These are phyloP conservation scores for Tetragonisca angustula DNA, from an alignment of 2,888 invertebrate species.

Conservation along the genomic window DNA sequence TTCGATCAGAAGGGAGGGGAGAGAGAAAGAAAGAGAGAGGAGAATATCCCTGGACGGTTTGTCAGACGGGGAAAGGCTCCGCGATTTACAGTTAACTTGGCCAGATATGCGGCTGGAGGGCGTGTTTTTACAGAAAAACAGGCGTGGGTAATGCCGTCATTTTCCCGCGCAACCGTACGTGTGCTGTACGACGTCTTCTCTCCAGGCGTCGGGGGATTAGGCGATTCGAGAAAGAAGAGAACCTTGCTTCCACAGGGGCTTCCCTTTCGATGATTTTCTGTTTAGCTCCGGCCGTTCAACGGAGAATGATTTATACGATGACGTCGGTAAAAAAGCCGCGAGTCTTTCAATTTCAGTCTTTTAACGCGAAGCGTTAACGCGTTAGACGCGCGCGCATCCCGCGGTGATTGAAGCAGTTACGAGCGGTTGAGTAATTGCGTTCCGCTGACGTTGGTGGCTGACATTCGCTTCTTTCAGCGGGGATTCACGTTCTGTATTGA, in stretches of 20 bases:
- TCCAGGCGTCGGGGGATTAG: constrained; percentile 22
- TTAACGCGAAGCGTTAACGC: neutral
- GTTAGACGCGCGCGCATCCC: neutral
- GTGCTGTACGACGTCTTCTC: neutral
- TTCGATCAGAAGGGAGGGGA: neutral
- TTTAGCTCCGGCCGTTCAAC: neutral
- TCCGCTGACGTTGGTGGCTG: neutral
- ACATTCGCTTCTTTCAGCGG: too few relatives aligned
- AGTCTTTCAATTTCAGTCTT: constrained; percentile 19
- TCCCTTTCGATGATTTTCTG: constrained; percentile 27
- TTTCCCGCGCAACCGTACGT: constrained; percentile 15
- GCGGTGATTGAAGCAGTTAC: neutral
- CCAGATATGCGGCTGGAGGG: constrained; percentile 30
- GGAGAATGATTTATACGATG: constrained; percentile 13
- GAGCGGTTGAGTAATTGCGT: neutral
- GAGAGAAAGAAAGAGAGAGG: too few relatives aligned
- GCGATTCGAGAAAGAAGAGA: neutral
- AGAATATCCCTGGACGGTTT: too few relatives aligned
- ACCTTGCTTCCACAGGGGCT: too few relatives aligned
- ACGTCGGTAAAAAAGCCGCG: constrained; percentile 14
- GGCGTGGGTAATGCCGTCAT: constrained; percentile 48
- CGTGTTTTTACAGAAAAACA: constrained; percentile 36
- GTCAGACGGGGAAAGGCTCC: neutral
- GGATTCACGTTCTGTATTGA: too few relatives aligned
- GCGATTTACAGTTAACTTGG: constrained; percentile 62